phyloP scores from a whole-genome alignment of 1,140 invertebrate genomes.

The Megalonaias nervosa region DNA sequence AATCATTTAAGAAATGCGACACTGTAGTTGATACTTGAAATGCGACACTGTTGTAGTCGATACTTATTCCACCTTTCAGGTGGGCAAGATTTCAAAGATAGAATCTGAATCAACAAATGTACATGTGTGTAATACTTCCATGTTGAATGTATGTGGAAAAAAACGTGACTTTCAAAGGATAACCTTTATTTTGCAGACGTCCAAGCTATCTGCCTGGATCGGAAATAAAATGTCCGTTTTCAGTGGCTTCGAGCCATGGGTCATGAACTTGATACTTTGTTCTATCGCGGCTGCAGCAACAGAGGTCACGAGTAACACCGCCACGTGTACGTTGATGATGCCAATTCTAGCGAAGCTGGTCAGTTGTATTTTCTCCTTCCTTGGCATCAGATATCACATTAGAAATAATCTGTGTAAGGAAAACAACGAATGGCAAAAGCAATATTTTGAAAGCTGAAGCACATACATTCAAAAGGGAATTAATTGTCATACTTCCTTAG shows the following conservation, averaged over 20 bases:
- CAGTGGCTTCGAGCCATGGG: conserved; percentile 47
- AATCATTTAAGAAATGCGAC: too few species aligned
- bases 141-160: too few species aligned
- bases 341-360: conserved; percentile 72
- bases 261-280: conserved; percentile 63
- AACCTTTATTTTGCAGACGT: conserved; percentile 30
- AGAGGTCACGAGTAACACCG: conserved; percentile 73
- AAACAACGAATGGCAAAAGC: neutral
- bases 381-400: too few species aligned
- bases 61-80: too few species aligned
- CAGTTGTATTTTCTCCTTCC: conserved; percentile 11
- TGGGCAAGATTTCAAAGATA: too few species aligned
- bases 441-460: neutral
- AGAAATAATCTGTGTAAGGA: neutral
- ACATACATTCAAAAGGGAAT: neutral
- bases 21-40: too few species aligned
- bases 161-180: too few species aligned
- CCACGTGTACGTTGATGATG: conserved; percentile 73
- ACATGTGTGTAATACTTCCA: too few species aligned
- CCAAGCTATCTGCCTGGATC: conserved; percentile 50
- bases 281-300: conserved; percentile 69
- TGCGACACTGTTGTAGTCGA: too few species aligned
- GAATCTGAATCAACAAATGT: too few species aligned
- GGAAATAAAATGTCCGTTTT: conserved; percentile 46
- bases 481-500: too few species aligned